phyloP scores from a whole-genome alignment of 2,797 vertebrate genomes.

The Chaunax sp. region DNA sequence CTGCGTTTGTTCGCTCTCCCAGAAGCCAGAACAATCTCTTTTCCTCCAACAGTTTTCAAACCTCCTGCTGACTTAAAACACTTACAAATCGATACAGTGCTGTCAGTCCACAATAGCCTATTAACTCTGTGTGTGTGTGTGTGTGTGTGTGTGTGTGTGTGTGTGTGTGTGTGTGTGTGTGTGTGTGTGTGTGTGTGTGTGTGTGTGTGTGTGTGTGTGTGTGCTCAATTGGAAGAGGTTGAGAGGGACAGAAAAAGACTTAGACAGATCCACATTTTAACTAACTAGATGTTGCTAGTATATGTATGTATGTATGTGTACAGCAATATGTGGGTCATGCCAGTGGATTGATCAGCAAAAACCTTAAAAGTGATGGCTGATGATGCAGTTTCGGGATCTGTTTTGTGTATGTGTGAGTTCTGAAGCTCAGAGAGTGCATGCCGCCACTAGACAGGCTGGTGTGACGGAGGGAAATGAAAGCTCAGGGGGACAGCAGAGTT shows the following conservation, averaged over 20 bases:
- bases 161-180: slow-evolving; percentile 12
- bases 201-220: slow-evolving; percentile 18
- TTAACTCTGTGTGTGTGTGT: slow-evolving; percentile 16
- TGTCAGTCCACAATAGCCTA: slow-evolving; percentile 52
- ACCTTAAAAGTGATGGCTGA: too few relatives aligned
- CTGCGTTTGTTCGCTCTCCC: slow-evolving; percentile 44
- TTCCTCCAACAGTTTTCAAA: slow-evolving; percentile 47
- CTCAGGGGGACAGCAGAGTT: slow-evolving; percentile 44
- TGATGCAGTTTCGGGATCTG: not conserved
- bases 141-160: slow-evolving; percentile 10
- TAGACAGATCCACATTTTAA: not conserved
- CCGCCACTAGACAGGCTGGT: slow-evolving; percentile 13
- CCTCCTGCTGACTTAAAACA: slow-evolving; percentile 62
- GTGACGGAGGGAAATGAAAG: slow-evolving; percentile 47
- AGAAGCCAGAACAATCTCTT: slow-evolving; percentile 44
- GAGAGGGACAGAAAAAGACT: slow-evolving; percentile 11
- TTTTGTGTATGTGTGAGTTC: slow-evolving; percentile 7
- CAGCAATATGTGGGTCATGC: not conserved
- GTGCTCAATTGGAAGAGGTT: not conserved
- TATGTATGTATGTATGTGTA: not conserved
- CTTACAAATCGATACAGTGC: slow-evolving; percentile 50
- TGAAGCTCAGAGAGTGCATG: slow-evolving; percentile 9
- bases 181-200: slow-evolving; percentile 12
- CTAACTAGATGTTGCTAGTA: not conserved
- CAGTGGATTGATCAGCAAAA: not conserved